phyloP scores from a whole-genome alignment of 2,888 invertebrate species.

The Agapostemon virescens region DNA sequence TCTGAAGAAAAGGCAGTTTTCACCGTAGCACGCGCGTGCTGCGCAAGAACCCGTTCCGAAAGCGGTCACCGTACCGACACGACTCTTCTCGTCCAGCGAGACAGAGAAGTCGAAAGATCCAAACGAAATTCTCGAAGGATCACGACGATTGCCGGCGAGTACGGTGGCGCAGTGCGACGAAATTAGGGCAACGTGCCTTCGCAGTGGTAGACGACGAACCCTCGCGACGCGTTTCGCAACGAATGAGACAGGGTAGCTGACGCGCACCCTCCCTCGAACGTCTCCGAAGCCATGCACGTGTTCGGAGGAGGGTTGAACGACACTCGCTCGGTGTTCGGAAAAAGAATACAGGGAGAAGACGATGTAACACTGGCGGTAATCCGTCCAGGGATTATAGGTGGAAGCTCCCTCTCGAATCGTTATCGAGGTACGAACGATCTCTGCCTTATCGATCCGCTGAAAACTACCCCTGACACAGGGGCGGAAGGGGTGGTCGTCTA shows the following conservation, averaged over 20 bases:
- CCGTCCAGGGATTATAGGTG: conserved; percentile 14
- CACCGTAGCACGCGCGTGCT: background rate
- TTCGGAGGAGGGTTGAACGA: conserved; percentile 16
- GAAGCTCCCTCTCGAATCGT: conserved; percentile 18
- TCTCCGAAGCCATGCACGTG: background rate
- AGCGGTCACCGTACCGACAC: background rate
- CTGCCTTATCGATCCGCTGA: conserved; percentile 61
- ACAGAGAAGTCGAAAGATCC: background rate
- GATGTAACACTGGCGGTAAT: conserved; percentile 9
- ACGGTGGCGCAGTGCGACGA: conserved; percentile 7
- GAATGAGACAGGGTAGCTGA: background rate
- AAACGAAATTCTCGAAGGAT: conserved; percentile 14
- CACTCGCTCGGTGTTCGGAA: conserved; percentile 26
- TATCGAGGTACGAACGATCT: conserved; percentile 36
- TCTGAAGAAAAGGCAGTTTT: background rate
- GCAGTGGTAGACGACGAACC: background rate
- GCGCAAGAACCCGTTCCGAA: background rate
- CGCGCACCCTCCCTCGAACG: background rate
- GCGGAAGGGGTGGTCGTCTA: conserved; percentile 4
- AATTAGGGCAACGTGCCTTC: background rate
- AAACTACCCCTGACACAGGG: conserved; percentile 29
- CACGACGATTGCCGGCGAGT: background rate
- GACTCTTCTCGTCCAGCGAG: background rate
- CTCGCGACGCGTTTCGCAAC: background rate
- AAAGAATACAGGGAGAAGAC: background rate